Conservation (phyloP, 2,888 invertebrate species). For the Rugalucina vietnamica region DNA sequence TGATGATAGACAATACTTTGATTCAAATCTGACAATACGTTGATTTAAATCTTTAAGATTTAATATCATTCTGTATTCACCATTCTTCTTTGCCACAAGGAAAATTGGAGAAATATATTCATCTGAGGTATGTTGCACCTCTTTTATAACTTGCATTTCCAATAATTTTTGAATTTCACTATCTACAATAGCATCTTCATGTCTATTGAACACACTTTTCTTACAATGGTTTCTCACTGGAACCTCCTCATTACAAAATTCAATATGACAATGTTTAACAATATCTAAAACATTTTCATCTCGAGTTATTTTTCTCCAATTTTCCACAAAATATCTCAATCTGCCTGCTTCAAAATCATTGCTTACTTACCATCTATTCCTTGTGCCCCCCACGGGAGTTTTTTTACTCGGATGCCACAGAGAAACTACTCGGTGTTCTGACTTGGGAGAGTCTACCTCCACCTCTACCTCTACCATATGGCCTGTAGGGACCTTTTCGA, state of each 20-base stretch:
- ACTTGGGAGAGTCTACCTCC: too few relatives aligned
- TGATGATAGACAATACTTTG: conserved; percentile 40
- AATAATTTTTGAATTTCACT: conserved; percentile 13
- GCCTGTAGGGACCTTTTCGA: too few relatives aligned
- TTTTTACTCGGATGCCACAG: too few relatives aligned
- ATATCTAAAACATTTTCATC: conserved; percentile 17
- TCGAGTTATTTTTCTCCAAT: conserved; percentile 29
- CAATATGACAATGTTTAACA: conserved; percentile 14
- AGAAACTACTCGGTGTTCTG: too few relatives aligned
- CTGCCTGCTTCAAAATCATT: conserved; percentile 20
- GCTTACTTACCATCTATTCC: background rate
- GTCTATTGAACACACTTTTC: background rate
- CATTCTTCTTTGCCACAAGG: conserved; percentile 41
- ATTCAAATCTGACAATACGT: conserved; percentile 23
- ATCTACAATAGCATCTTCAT: background rate
- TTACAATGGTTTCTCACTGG: too few relatives aligned
- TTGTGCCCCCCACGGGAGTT: background rate
- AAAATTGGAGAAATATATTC: conserved; percentile 55
- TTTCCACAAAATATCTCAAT: conserved; percentile 4
- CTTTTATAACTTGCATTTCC: conserved; percentile 28
- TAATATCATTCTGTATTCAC: conserved; percentile 41
- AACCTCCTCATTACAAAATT: too few relatives aligned
- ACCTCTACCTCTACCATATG: too few relatives aligned
- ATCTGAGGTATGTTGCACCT: conserved; percentile 15
- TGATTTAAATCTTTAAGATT: conserved; percentile 34